A percentile compares a stretch with the other conserved stretches of the same genome.
Conservation (phyloP, 1,140 invertebrate species). For the Drosophila melanica region DNA sequence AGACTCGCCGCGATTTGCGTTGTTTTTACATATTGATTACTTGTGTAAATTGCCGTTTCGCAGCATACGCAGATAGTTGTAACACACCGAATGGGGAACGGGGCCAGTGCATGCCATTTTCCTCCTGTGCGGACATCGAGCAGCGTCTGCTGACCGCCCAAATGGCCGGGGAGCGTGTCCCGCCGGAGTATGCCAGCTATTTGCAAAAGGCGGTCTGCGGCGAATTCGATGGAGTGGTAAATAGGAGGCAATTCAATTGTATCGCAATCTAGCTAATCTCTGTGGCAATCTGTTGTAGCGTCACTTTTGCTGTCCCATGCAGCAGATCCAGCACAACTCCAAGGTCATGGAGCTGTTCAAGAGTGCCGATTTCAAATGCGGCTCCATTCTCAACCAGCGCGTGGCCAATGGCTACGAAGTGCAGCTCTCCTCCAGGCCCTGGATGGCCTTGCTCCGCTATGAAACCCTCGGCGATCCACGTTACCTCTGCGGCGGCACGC, state of each 20-base stretch:
- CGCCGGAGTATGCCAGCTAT: conserved; percentile 54
- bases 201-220: conserved; percentile 57
- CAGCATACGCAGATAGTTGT: conserved; percentile 65
- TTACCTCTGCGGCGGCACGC: conserved; percentile 83
- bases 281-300: conserved; percentile 32
- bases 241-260: background rate
- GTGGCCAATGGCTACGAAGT: conserved; percentile 83
- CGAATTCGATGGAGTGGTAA: conserved; percentile 59
- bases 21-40: conserved; percentile 46
- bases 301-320: conserved; percentile 59
- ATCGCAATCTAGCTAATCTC: background rate
- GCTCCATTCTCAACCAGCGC: conserved; percentile 66
- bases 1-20: too few relatives aligned
- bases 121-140: conserved; percentile 65
- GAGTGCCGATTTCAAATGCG: conserved; percentile 52
- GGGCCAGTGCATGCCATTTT: conserved; percentile 59
- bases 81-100: conserved; percentile 49
- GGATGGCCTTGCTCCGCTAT: conserved; percentile 85
- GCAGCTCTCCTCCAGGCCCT: conserved; percentile 85
- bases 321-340: conserved; percentile 69
- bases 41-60: conserved; percentile 26
- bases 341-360: conserved; percentile 62
- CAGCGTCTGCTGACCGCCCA: conserved; percentile 39
- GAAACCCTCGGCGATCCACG: conserved; percentile 24
- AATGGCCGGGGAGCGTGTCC: conserved; percentile 24